Evolutionary conservation across 2,113 vertebrate species (phyloP).

Genomic region (Mirza zaza): DNA sequence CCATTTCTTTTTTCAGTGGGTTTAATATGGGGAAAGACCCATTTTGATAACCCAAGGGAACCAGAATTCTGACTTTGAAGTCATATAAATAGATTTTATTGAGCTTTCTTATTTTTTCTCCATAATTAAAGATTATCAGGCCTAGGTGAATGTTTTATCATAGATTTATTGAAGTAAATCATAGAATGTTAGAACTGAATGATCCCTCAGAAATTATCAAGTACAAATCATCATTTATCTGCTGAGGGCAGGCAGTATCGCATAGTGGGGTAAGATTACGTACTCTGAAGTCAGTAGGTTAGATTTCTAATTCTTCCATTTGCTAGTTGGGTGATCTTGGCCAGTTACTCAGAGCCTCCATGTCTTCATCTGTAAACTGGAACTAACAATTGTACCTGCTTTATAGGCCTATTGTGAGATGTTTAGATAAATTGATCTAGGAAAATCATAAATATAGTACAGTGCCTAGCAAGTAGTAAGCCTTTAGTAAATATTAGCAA

Average conservation of each 20-base stretch:
- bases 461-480: neutral
- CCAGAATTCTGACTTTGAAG: neutral
- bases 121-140: neutral
- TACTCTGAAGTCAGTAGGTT: neutral
- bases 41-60: neutral
- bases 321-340: neutral
- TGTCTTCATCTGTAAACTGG: neutral
- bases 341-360: neutral
- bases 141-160: neutral
- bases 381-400: neutral
- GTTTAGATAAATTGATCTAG: neutral
- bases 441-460: neutral
- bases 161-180: neutral
- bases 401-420: neutral
- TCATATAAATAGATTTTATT: neutral
- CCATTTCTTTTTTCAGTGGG: slow-evolving; percentile 22
- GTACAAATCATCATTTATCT: neutral
- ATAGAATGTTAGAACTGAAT: neutral
- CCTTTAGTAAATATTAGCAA: neutral
- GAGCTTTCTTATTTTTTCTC: neutral
- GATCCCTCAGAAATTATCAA: neutral
- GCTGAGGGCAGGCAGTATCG: neutral
- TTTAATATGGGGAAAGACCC: neutral
- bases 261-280: neutral
- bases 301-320: slow-evolving; percentile 6